Base-by-base conservation (phyloP, 2,113 vertebrate genomes). In the Thalassoma bifasciatum region DNA sequence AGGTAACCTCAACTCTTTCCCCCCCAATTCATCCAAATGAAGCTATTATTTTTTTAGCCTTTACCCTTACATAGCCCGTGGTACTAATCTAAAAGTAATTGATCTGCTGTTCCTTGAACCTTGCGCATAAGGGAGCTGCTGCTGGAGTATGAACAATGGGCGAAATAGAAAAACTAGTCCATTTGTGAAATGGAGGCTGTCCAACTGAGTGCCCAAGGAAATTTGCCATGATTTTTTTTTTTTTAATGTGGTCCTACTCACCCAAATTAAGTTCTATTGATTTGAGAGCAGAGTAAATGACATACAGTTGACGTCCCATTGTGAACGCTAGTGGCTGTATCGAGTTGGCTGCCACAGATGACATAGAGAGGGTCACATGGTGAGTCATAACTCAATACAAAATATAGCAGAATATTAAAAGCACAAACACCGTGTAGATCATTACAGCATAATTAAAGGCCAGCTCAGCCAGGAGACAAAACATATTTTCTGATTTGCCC, bases 81-180 rank as follows among this genome's bases (percentile, higher is more conserved):
- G 86, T 72, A 50, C 58, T 84, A 82, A 85, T 91, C 66, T 83
- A 63, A 82, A 78, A 78, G 61, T 59, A 81, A 86, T 78, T 87
- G 89, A 89, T 86, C 73, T 62, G 68, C 46, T 58, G 77, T 86
- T 82, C 54, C 30, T 57, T 44, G 62, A 44, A 67, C 46, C 47
- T 16, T 51, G 74, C 58, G 23, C 13, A 1, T 37, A 11, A 21
- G 36, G 30, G 49, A 61, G 54, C 69, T 73, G 65, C 75, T 53
- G 44, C 57, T 69, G 21, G 51, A 75, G 66, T 66, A 54, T 70
- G 46, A 86, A 72, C 50, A 80, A 82, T 77, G 44, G 46, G 64
- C 42, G 22, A 59, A 77, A 85, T 63, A 22, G 56, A 49, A 65
- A 73, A 58, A 66, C 17, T 10, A 7, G 60, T 16, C 23, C 19